Base-by-base conservation (phyloP, 2,797 vertebrate genomes). In the Etheostoma nigrum region DNA sequence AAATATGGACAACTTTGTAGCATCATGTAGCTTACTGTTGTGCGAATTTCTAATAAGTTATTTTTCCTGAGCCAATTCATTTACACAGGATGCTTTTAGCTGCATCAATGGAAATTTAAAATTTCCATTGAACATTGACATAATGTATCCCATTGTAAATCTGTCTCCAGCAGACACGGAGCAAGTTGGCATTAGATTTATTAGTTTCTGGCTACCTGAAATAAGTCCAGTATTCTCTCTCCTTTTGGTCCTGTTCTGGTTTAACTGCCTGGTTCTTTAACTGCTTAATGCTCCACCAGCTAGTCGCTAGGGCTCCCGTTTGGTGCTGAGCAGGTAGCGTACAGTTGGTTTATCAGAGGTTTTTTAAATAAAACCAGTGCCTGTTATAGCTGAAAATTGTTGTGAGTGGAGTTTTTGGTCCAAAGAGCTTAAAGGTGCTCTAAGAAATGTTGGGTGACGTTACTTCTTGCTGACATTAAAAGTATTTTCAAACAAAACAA, bases 1-100 rank as follows among this genome's bases (percentile, higher is more conserved):
- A 52, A 68, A 68, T 30, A 63, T 52, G 58, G 42, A 54, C 42
- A 25, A 11, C 36, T 40, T 62, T 21, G 33, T 27, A 42, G 30
- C 45, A 48, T 27, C 23, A 15, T 33, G 30, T 30, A 30, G 30
- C 30, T 30, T 30, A 1, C 4, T 61, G 13, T 53, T 48, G 25
- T 58, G 21, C 25, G 16, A 36, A 10, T 36, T 47, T 23, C 23
- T 42, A 36, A 55, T 23, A 25, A 30, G 21, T 3, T 3, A 36
- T 27, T 52, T 51, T 6, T 47, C 8, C 6, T 0, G 0, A 23
- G 59, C 18, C 30, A 0, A 0, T 33, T 19, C 25, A 25, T 52
- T 23, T 55, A 4, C 27, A 23, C 18, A 48, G 30, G n/a, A 18
- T 52, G 6, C n/a, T 27, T 52, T 25, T 44, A 51, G 49, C 47